Conservation (phyloP, 1,140 invertebrate genomes). For the Diplogasteroides magnus region DNA sequence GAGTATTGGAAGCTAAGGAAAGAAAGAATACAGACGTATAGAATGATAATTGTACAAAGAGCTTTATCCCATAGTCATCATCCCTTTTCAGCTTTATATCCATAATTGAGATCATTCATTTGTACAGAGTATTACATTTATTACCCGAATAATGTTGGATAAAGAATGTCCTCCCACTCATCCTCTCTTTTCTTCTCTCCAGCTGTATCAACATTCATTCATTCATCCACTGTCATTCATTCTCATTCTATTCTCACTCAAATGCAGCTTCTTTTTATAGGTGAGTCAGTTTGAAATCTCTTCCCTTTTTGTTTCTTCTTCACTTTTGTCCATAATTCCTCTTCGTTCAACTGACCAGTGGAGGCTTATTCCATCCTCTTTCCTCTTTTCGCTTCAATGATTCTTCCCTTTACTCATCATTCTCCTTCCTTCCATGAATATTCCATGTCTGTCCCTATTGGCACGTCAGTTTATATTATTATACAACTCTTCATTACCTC, state of each 20-base stretch:
- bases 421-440: not conserved
- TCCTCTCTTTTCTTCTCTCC: constrained; percentile 13
- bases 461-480: not conserved
- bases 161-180: too few relatives aligned
- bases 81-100: too few relatives aligned
- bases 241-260: not conserved
- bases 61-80: too few relatives aligned
- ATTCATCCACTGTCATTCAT: constrained; percentile 1
- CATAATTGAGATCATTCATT: too few relatives aligned
- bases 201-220: constrained; percentile 8
- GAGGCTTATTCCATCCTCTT: not conserved
- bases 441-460: not conserved
- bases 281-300: constrained; percentile 10
- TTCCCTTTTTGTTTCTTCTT: constrained; percentile 7
- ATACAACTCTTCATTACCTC: too few relatives aligned
- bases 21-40: too few relatives aligned
- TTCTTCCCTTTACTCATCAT: not conserved
- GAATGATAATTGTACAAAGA: too few relatives aligned
- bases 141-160: too few relatives aligned
- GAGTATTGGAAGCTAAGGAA: too few relatives aligned
- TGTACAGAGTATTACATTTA: too few relatives aligned
- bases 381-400: too few relatives aligned
- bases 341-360: not conserved
- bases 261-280: constrained; percentile 1
- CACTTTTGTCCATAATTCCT: too few relatives aligned